Percentiles rank a stretch among this genome's conserved stretches.
These are phyloP conservation scores for Eurytoma adleriae DNA, from an alignment of 2,888 invertebrate species.

Conservation along the genomic window DNA sequence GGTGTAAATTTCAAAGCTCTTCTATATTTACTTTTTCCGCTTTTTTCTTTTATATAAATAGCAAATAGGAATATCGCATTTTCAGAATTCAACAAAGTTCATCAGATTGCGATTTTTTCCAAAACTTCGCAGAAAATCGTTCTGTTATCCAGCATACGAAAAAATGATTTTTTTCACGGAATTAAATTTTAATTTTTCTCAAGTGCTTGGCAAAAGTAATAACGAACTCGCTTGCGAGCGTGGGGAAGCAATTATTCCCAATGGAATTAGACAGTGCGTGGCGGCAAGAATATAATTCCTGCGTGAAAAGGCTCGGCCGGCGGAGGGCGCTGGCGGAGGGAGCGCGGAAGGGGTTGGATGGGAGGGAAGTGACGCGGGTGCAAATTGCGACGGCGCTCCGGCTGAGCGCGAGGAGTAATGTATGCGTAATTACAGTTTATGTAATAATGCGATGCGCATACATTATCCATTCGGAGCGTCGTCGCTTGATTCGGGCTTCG, in stretches of 20 bases:
- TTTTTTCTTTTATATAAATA: no score
- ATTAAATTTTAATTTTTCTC: no score
- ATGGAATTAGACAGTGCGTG: conserved; percentile 47
- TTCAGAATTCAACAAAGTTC: no score
- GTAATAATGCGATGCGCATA: conserved; percentile 58
- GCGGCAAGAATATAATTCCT: conserved; percentile 50
- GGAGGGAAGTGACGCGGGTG: conserved; percentile 16
- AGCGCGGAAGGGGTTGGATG: background rate
- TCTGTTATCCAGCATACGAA: no score
- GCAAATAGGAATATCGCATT: no score
- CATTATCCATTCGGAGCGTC: conserved; percentile 55
- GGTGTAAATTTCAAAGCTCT: no score
- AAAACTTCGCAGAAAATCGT: no score
- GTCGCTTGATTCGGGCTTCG: conserved; percentile 28
- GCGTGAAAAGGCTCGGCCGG: conserved; percentile 46
- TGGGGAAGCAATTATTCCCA: conserved; percentile 52
- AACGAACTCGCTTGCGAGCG: conserved; percentile 48
- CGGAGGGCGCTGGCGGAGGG: conserved; percentile 5
- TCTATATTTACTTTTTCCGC: no score
- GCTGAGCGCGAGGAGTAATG: conserved; percentile 42
- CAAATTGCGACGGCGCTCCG: conserved; percentile 35
- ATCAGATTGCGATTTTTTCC: no score
- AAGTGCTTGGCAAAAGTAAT: conserved; percentile 41
- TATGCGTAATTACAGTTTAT: conserved; percentile 58
- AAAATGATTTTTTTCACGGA: no score